These are phyloP conservation scores for Aphrocallistes beatrix DNA, from an alignment of 37 sponge, comb jelly and placozoan species.

Conservation along the genomic window DNA sequence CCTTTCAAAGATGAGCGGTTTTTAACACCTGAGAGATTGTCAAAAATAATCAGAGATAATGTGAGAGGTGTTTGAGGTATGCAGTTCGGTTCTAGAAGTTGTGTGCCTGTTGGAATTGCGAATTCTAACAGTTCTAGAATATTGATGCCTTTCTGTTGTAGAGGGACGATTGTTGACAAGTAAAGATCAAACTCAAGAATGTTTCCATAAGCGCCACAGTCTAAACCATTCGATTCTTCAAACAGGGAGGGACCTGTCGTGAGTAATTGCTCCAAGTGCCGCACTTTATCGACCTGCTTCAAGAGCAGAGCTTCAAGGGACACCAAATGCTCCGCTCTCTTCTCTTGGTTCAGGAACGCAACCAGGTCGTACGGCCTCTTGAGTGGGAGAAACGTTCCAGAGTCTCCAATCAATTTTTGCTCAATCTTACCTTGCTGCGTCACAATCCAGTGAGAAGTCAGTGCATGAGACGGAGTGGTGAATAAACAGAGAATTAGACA, in stretches of 20 bases:
- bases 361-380: neutral
- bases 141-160: neutral
- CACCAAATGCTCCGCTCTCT: neutral
- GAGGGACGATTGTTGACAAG: neutral
- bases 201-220: neutral
- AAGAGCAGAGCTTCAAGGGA: neutral
- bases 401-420: neutral
- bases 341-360: neutral
- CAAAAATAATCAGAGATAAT: neutral
- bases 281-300: conserved; percentile 5
- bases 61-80: neutral
- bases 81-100: neutral
- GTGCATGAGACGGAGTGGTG: neutral
- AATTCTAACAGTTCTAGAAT: neutral
- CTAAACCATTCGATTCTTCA: neutral
- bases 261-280: neutral
- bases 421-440: conserved; percentile 4
- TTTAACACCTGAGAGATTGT: neutral
- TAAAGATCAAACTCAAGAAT: neutral
- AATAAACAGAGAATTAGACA: neutral
- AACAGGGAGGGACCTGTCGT: neutral
- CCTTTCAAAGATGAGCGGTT: neutral
- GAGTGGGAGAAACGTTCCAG: neutral
- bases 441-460: neutral
- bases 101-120: neutral